Percentiles rank a stretch among this genome's conserved stretches.
Conservation (phyloP, 1,140 invertebrate genomes). For the Drosophila athabasca region DNA sequence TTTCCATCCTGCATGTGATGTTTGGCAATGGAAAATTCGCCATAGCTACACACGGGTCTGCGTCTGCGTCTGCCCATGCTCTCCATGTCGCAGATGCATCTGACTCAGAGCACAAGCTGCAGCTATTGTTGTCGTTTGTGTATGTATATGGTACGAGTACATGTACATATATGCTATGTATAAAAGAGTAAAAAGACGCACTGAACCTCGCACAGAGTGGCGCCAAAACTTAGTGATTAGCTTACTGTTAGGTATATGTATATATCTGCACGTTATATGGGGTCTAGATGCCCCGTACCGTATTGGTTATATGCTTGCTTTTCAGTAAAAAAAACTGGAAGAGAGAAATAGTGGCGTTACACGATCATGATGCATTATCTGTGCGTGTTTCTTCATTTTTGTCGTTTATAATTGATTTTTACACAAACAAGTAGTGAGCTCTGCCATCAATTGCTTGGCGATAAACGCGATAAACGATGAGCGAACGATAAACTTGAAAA, state of each 20-base stretch:
- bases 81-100: conserved; percentile 1
- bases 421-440: conserved; percentile 2
- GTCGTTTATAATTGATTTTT: conserved; percentile 25
- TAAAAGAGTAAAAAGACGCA: conserved; percentile 70
- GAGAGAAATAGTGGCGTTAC: conserved; percentile 55
- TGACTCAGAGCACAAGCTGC: conserved; percentile 18
- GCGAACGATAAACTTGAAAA: conserved; percentile 6
- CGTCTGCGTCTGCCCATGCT: not conserved
- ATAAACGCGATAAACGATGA: conserved; percentile 7
- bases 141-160: conserved; percentile 32
- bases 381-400: conserved; percentile 22
- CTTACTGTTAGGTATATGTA: conserved; percentile 52
- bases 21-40: too few relatives aligned
- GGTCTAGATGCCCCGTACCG: conserved; percentile 32
- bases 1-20: too few relatives aligned
- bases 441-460: conserved; percentile 13
- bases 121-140: conserved; percentile 4
- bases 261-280: conserved; percentile 33
- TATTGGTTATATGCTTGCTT: conserved; percentile 44
- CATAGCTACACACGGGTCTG: not conserved
- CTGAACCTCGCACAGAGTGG: conserved; percentile 30
- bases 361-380: conserved; percentile 50
- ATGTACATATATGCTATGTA: conserved; percentile 44
- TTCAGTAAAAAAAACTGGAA: conserved; percentile 59
- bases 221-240: conserved; percentile 55